phyloP scores from a whole-genome alignment of 2,888 invertebrate genomes.

The Microctonus brassicae region DNA sequence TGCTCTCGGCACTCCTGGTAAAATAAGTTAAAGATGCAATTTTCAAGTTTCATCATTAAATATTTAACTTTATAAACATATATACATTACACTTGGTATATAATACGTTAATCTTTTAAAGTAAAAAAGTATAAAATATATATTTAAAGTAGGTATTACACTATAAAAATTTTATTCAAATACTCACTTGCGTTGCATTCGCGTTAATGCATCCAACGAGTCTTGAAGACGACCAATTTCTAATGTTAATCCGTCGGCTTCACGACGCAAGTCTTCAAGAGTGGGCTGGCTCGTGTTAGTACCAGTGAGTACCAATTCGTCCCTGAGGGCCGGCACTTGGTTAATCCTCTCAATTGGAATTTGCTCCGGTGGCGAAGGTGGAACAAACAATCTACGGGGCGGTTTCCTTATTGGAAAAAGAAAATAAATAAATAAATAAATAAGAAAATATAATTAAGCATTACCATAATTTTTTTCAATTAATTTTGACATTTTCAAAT shows the following conservation, averaged over 20 bases:
- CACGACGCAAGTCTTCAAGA: conserved; percentile 87
- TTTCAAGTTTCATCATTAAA: conserved; percentile 20
- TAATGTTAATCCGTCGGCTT: conserved; percentile 71
- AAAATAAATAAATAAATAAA: too few species aligned
- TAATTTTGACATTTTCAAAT: too few species aligned
- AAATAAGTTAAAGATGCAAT: conserved; percentile 15
- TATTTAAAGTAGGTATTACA: too few species aligned
- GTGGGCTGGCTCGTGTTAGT: conserved; percentile 80
- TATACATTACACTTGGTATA: too few species aligned
- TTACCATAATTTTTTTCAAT: too few species aligned
- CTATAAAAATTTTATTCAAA: too few species aligned
- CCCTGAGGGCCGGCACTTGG: conserved; percentile 79
- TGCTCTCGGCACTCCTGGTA: conserved; percentile 78
- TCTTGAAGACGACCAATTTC: conserved; percentile 91
- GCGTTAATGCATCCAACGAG: conserved; percentile 83
- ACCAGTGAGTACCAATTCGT: conserved; percentile 86
- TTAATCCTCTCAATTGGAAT: conserved; percentile 58
- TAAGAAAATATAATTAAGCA: too few species aligned
- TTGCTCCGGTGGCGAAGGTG: conserved; percentile 75
- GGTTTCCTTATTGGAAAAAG: conserved; percentile 57
- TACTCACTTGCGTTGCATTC: conserved; percentile 82
- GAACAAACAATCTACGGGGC: conserved; percentile 76
- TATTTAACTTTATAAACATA: background rate
- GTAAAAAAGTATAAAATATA: too few species aligned
- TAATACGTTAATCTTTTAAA: too few species aligned